Conservation (phyloP, 1,140 invertebrate species). For the Grapholita molesta region DNA sequence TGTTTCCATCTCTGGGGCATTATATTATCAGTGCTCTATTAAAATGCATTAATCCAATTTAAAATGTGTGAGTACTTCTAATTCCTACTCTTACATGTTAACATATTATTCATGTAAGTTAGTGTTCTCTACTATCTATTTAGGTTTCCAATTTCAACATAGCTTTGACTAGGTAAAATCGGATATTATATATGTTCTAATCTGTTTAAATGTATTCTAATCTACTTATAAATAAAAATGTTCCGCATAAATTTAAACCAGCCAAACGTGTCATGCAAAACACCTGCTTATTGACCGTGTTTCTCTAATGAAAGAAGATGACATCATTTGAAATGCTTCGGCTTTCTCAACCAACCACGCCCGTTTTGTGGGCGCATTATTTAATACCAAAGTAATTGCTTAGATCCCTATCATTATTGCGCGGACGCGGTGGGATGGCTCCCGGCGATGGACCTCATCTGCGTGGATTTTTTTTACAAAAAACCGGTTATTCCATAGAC, state of each 20-base stretch:
- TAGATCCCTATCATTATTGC: slow-evolving; percentile 64
- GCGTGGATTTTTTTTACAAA: slow-evolving; percentile 31
- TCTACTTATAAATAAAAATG: neutral
- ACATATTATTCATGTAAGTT: too few species aligned
- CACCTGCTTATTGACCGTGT: slow-evolving; percentile 19
- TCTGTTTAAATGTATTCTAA: too few species aligned
- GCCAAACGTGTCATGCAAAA: slow-evolving; percentile 1
- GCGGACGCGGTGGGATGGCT: slow-evolving; percentile 46
- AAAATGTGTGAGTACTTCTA: too few species aligned
- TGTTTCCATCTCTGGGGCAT: neutral
- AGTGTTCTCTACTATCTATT: too few species aligned
- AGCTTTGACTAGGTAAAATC: too few species aligned
- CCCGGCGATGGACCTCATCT: slow-evolving; percentile 43
- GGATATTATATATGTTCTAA: too few species aligned
- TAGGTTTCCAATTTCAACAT: too few species aligned
- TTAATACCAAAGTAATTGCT: slow-evolving; percentile 56
- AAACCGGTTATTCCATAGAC: neutral
- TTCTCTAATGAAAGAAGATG: slow-evolving; percentile 21
- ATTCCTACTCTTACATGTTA: too few species aligned
- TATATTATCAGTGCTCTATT: neutral
- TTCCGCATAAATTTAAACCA: neutral
- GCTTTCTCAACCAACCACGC: slow-evolving; percentile 29
- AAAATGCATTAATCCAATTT: too few species aligned
- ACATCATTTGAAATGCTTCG: slow-evolving; percentile 20
- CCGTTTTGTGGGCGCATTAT: slow-evolving; percentile 36